Base-by-base conservation (phyloP, 1,140 invertebrate species). In the Drosophila bocki region DNA sequence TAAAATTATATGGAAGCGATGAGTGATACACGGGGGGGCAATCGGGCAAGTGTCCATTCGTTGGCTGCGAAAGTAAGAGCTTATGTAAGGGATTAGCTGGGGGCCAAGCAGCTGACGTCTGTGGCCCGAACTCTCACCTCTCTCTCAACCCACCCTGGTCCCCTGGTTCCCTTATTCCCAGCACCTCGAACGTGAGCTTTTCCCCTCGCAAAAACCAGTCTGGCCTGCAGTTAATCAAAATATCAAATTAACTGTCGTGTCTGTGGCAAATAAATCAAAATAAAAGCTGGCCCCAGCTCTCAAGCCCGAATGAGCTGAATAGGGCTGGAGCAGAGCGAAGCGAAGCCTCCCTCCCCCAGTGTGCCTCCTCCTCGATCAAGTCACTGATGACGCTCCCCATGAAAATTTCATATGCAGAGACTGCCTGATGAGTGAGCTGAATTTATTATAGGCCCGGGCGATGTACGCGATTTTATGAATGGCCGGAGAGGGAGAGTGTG, bases 181-280 rank as follows among this genome's bases (percentile, higher is more conserved):
- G 26, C 26, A 19, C 19, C 58, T 64, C 35, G 33, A 67, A 33
- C 22, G 62, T 37, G 22, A 35, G 48, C 44, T 70, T 54, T 32
- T 22, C 69, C 65, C 60, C 58, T 29, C 37, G 33, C 22, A 61
- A 77, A 78, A 78, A 68, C 64, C 45, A 62, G 58, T 56, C 63
- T 50, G 37, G 75, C 53, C 75, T 88, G 83, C 88, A 91, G 88
- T 91, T 91, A 91, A 91, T 91, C 88, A 91, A 91, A 91, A 91
- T 91, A 91, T 91, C 88, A 91, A 91, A 91, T 91, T 91, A 91
- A 91, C 83, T 91, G 88, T 91, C 88, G 88, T 91, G 88, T 91
- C 88, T 91, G 88, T 82, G 75, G 84, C 83, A 85, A 78, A 91
- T 91, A 91, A 91, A 91, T 91, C 88, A 91, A 87, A 91, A 88